Base-by-base conservation (phyloP, 2,888 invertebrate species). In the Blastobasis adustella region DNA sequence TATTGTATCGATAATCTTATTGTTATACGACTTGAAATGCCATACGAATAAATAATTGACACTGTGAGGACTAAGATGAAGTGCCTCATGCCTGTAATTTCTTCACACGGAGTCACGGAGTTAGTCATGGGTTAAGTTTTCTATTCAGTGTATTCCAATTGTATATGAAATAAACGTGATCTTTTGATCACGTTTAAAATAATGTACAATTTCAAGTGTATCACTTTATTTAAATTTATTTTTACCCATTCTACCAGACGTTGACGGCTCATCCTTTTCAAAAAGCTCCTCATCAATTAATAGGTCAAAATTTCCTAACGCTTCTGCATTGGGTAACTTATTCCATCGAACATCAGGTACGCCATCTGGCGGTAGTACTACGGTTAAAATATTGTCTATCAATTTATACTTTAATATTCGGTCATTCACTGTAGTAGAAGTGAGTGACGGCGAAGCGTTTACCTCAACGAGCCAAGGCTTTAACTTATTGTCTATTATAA, bases 381-480 rank as follows among this genome's bases (percentile, higher is more conserved):
- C 93, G 6, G 96, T 95, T 62, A 98, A 89, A 62, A 98, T 95
- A 76, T 98, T 97, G 73, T 97, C 97, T 60, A 98, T 95, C 47
- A 98, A 87, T 82, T 97, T 97, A 70, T 97, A 95, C 74, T 98
- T 98, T 66, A 98, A 89, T 69, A 97, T 97, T 61, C 98, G 90
- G 80, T 98, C 98, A 69, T 96, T 97, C 0, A 95, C 95, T 0
- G 98, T 98, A 0, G 98, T 98, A 0, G 98, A 96, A 1, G 97
- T 96, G 56, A 98, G 79, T 0, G 98, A 97, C 0, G 98, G 98
- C 0, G 98, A 98, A 1, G 98, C 97, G 73, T 98, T 98, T n/a
- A 96, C 96, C 89, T 97, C 97, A 50, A 97, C 95, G 8, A 97
- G 84, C 97, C 97, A 98, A 0, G 98, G 98, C 73, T 98, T 98